Base-by-base conservation (phyloP, 2,113 vertebrate species). In the Caracal caracal region DNA sequence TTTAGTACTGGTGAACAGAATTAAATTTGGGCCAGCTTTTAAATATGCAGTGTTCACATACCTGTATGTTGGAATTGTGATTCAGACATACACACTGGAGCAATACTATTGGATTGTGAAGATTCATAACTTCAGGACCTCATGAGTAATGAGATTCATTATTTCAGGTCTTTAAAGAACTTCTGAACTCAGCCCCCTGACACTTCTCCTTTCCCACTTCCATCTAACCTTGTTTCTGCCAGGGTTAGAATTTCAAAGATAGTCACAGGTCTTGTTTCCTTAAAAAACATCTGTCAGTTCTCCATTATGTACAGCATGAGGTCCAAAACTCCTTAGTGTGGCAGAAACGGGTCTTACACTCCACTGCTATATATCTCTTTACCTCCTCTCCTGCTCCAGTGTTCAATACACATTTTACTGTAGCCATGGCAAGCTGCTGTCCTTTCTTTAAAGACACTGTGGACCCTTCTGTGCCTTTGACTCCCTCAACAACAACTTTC, bases 161-260 rank as follows among this genome's bases (percentile, higher is more conserved):
- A 86, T 78, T 92, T 90, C 61, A 70, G 33, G 75, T 75, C 73
- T 87, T 90, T 87, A 35, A 88, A 95, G 84, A 76, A 59, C 73
- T 96, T 93, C 22, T 49, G 47, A 61, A 82, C 15, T 66, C 22
- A 35, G 51, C 6, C 10, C 59, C 87, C 66, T 80, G 30, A 84
- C 4, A 53, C 22, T 56, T 85, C 16, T 75, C 35, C 63, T 86
- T 92, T 26, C 8, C 40, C 51, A 26, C n/a, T 17, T 3, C 11
- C 43, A 35, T 82, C 61, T 79, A 83, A 56, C 33, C 2, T 95
- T 68, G 53, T 35, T 91, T 90, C 68, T 88, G 15, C 47, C 28
- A 79, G 28, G 24, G 22, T 26, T 83, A 40, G 70, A 70, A 87
- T 76, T 80, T 83, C 90, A 90, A 90, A 80, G 59, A 78, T 68